Conservation (phyloP, 2,888 invertebrate genomes). For the Euplexia lucipara region DNA sequence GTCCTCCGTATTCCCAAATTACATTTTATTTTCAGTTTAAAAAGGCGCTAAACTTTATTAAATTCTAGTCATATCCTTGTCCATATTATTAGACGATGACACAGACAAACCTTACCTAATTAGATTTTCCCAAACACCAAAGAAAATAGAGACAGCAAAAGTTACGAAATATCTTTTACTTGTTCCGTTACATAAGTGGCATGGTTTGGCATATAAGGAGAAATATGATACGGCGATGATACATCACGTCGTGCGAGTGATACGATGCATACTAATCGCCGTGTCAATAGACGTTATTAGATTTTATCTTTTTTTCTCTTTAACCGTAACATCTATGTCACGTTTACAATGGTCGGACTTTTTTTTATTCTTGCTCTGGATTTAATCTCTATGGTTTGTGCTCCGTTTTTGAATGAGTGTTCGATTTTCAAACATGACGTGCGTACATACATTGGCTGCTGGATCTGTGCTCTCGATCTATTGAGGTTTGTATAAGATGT, state of each 20-base stretch:
- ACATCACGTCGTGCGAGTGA: conserved; percentile 59
- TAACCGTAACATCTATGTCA: conserved; percentile 54
- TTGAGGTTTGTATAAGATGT: conserved; percentile 34
- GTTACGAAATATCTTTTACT: conserved; percentile 25
- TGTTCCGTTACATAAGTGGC: conserved; percentile 45
- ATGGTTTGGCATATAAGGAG: conserved; percentile 49
- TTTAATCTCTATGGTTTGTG: conserved; percentile 42
- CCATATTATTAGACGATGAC: conserved; percentile 3
- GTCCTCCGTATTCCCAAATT: background rate
- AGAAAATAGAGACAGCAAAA: conserved; percentile 16
- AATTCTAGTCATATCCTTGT: conserved; percentile 10
- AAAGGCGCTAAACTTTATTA: background rate
- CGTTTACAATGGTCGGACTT: conserved; percentile 31
- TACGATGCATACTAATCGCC: conserved; percentile 67
- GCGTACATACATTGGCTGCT: conserved; percentile 15
- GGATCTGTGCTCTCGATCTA: conserved; percentile 48
- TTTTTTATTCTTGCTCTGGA: conserved; percentile 37
- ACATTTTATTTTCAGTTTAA: no score
- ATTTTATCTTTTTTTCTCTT: conserved; percentile 60
- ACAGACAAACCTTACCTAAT: conserved; percentile 19
- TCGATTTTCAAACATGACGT: conserved; percentile 44
- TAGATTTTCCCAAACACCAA: conserved; percentile 22
- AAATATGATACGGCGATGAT: conserved; percentile 58
- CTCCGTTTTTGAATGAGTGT: conserved; percentile 53
- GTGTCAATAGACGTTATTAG: conserved; percentile 66